A percentile compares a stretch with the other conserved stretches of the same genome.
Conservation (phyloP, 2,888 invertebrate genomes). For the Idaea straminata region DNA sequence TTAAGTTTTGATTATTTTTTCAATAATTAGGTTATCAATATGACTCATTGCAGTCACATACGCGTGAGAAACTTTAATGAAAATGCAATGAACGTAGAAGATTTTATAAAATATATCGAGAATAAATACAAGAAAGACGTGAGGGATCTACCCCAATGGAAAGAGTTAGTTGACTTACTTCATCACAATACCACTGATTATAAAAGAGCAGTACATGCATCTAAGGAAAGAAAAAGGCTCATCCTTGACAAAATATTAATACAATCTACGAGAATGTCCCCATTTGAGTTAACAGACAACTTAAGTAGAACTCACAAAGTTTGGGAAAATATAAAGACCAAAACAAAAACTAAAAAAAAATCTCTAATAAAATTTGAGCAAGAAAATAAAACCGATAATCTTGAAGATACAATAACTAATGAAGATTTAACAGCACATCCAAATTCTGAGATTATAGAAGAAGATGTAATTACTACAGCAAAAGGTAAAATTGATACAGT, state of each 20-base stretch:
- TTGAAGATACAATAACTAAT: constrained; percentile 26
- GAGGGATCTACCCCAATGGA: constrained; percentile 54
- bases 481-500: constrained; percentile 21
- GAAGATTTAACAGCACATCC: constrained; percentile 40
- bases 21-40: constrained; percentile 26
- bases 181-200: constrained; percentile 42
- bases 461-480: constrained; percentile 16
- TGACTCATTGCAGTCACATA: constrained; percentile 46
- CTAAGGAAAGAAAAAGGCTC: constrained; percentile 43
- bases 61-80: constrained; percentile 46
- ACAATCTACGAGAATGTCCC: constrained; percentile 50
- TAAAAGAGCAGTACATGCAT: constrained; percentile 47
- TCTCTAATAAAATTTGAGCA: constrained; percentile 9
- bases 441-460: constrained; percentile 48
- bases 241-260: constrained; percentile 58
- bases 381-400: constrained; percentile 11
- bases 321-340: constrained; percentile 43
- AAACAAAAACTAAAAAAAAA: constrained; percentile 18
- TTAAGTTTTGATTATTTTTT: background rate
- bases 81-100: constrained; percentile 44
- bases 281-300: constrained; percentile 55
- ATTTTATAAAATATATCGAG: constrained; percentile 53
- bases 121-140: constrained; percentile 51
- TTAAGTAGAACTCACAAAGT: constrained; percentile 52
- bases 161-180: constrained; percentile 48